Base-by-base conservation (phyloP, 2,797 vertebrate species). In the Cryptoprocta ferox region DNA sequence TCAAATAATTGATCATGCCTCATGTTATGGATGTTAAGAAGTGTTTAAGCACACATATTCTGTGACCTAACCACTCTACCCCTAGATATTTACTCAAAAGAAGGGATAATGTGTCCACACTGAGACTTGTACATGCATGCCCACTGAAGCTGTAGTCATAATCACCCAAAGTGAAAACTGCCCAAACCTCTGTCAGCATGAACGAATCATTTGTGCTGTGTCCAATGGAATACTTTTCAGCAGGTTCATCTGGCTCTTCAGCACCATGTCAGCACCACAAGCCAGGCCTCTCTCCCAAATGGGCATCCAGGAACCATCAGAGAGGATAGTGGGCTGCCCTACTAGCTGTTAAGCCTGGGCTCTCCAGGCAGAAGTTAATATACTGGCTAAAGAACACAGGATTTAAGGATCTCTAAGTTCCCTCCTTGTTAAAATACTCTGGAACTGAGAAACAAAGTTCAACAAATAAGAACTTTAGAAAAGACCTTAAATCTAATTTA, bases 241-340 rank as follows among this genome's bases (percentile, higher is more conserved):
- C 42, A 63, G 39, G 48, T 76, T 65, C 32, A 21, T 28, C 30
- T 76, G 16, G 56, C 18, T 80, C 73, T 88, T 65, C 24, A 79
- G 81, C 35, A 59, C 13, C 30, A 42, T 32, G 35, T 65, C 14
- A 56, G 61, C 26, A 30, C 28, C 19, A 7, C 8, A 2, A 2
- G 99, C 98, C 50, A 97, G 98, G 98, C 96, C 98, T 89, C 98
- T 98, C 65, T 99, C 98, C 66, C 98, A 98, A 85, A 98, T n/a
- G 28, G 98, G 98, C 95, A 98, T 98, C 0, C 99, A 98, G 96
- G 98, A 99, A 95, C 99, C 99, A 84, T 78, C 3, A 82, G 76
- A 88, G 50, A 82, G 50, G n/a, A 66, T 2, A 24, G 3, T 12
- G 39, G 66, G 24, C 48, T 91, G 21, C 11, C 39, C 28, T 50